These are phyloP conservation scores for Bellardia pandia DNA, from an alignment of 2,888 invertebrate genomes.

Conservation along the genomic window DNA sequence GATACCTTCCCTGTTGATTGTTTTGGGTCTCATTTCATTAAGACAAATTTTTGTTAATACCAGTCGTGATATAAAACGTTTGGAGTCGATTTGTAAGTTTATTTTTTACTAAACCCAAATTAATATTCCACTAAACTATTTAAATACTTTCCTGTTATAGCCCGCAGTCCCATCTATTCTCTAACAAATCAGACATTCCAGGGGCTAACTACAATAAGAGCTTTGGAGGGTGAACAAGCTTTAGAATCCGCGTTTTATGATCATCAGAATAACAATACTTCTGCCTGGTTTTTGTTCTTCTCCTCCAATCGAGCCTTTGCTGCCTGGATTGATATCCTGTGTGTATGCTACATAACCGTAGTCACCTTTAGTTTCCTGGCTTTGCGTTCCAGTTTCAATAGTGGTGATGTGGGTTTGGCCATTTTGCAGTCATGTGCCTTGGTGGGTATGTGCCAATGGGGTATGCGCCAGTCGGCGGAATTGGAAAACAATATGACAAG, in stretches of 20 bases:
- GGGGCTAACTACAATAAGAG: constrained; percentile 90
- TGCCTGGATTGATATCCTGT: constrained; percentile 95
- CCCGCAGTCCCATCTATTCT: constrained; percentile 91
- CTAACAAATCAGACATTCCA: constrained; percentile 90
- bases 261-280: constrained; percentile 88
- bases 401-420: constrained; percentile 89
- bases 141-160: constrained; percentile 83
- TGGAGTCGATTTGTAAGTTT: constrained; percentile 82
- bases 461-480: constrained; percentile 93
- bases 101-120: neutral
- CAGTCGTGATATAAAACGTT: constrained; percentile 85
- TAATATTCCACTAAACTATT: neutral
- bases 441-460: constrained; percentile 91
- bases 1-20: constrained; percentile 86
- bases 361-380: constrained; percentile 94
- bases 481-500: constrained; percentile 92
- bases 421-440: constrained; percentile 89
- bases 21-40: constrained; percentile 86
- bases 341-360: constrained; percentile 92
- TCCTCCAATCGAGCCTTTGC: constrained; percentile 96
- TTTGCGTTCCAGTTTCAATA: constrained; percentile 83
- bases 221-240: constrained; percentile 87
- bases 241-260: constrained; percentile 87
- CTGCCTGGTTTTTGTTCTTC: constrained; percentile 91
- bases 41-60: constrained; percentile 85